Evolutionary conservation across 2,113 vertebrate genomes (phyloP).

Genomic region (Nyctibius bracteatus): DNA sequence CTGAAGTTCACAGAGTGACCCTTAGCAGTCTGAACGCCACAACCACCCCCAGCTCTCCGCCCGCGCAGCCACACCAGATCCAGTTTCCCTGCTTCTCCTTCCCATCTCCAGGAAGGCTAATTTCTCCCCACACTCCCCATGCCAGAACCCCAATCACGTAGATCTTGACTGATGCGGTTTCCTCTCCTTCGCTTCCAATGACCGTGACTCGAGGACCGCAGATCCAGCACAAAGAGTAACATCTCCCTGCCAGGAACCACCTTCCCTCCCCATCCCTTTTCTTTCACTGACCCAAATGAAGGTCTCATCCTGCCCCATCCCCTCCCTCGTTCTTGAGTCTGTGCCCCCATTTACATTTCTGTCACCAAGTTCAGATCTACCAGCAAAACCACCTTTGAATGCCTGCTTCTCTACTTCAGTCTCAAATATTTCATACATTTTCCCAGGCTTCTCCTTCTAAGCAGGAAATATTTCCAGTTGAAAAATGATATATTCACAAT

Average conservation of each 20-base stretch:
- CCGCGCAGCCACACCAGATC: background rate
- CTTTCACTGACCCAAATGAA: background rate
- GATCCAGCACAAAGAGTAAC: background rate
- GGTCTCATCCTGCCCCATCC: background rate
- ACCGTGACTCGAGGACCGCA: background rate
- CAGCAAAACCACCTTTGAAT: background rate
- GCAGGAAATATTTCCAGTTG: background rate
- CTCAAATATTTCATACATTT: background rate
- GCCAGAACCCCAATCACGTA: fast-evolving
- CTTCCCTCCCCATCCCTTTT: background rate
- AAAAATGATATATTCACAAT: background rate
- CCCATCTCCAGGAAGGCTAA: background rate
- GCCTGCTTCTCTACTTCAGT: background rate
- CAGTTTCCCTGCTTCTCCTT: background rate
- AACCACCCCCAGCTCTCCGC: background rate
- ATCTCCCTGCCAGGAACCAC: background rate
- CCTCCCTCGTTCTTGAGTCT: background rate
- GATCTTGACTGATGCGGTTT: background rate
- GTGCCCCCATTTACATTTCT: background rate
- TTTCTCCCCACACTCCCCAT: background rate
- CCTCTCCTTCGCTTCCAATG: background rate
- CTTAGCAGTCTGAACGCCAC: fast-evolving
- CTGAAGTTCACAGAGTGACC: background rate
- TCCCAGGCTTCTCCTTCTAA: background rate
- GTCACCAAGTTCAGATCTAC: background rate